Evolutionary conservation across 2,113 vertebrate species (phyloP).

Genomic region (Indri indri): DNA sequence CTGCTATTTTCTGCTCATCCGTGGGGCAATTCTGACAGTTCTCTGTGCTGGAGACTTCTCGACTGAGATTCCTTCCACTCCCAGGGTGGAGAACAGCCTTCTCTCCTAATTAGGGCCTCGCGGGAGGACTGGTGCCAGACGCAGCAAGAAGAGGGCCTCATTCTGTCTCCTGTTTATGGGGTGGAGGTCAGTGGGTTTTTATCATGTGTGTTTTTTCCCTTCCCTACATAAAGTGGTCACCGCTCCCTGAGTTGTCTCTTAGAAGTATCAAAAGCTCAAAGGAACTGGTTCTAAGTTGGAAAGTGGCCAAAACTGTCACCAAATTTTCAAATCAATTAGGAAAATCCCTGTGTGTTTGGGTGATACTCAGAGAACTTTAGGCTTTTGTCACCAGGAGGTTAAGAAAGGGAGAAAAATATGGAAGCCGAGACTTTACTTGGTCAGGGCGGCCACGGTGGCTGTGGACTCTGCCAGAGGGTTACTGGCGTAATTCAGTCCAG

Average conservation of each 20-base stretch:
- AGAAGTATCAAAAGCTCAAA: background rate
- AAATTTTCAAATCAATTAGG: background rate
- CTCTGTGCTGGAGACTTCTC: constrained; percentile 61
- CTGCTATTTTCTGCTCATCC: constrained; percentile 67
- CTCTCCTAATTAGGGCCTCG: constrained; percentile 68
- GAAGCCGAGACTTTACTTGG: background rate
- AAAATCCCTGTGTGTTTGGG: background rate
- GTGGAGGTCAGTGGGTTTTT: background rate
- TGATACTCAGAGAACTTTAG: background rate
- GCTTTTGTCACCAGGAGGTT: background rate
- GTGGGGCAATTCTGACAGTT: constrained; percentile 62
- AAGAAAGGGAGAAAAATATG: background rate
- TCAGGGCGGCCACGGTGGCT: background rate
- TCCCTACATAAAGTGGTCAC: background rate
- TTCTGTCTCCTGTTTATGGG: background rate
- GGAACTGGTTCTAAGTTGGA: background rate
- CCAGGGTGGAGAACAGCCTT: constrained; percentile 59
- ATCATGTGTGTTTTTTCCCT: background rate
- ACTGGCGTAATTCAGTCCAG: background rate
- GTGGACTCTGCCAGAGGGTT: background rate
- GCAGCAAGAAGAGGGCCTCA: background rate
- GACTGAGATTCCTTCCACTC: constrained; percentile 64
- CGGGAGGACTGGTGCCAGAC: constrained; percentile 48
- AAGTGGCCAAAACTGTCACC: background rate
- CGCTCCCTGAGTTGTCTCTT: background rate